Conservation (phyloP, 2,888 invertebrate species). For the Carterocephalus palaemon region DNA sequence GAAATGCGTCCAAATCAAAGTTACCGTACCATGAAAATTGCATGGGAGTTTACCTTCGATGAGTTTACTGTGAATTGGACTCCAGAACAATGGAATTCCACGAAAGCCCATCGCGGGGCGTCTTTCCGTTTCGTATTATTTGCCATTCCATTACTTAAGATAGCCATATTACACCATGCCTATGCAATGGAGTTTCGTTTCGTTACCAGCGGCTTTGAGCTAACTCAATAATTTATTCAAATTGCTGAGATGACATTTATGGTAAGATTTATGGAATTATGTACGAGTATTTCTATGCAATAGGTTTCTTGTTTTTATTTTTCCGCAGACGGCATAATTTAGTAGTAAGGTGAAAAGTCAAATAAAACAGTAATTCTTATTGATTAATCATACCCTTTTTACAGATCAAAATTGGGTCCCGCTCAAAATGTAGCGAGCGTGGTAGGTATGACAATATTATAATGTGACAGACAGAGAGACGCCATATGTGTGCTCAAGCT, state of each 20-base stretch:
- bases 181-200: neutral
- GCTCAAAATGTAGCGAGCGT: no score
- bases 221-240: slow-evolving; percentile 1
- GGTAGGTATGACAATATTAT: no score
- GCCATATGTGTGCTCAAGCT: no score
- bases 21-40: slow-evolving; percentile 3
- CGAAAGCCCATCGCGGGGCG: slow-evolving; percentile 3
- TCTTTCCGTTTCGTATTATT: slow-evolving; percentile 3
- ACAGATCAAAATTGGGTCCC: no score
- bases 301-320: no score
- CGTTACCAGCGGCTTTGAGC: neutral
- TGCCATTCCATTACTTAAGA: slow-evolving; percentile 15
- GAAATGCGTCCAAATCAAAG: neutral
- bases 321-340: no score
- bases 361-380: no score
- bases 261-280: neutral
- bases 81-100: slow-evolving; percentile 21
- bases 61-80: slow-evolving; percentile 14
- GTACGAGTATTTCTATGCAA: slow-evolving; percentile 1
- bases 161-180: neutral
- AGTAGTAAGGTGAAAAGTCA: no score
- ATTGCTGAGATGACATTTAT: neutral
- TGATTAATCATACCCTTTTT: no score
- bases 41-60: no score
- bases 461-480: no score